These are phyloP conservation scores for Agrilus mali DNA, from an alignment of 2,888 invertebrate genomes.

Conservation along the genomic window DNA sequence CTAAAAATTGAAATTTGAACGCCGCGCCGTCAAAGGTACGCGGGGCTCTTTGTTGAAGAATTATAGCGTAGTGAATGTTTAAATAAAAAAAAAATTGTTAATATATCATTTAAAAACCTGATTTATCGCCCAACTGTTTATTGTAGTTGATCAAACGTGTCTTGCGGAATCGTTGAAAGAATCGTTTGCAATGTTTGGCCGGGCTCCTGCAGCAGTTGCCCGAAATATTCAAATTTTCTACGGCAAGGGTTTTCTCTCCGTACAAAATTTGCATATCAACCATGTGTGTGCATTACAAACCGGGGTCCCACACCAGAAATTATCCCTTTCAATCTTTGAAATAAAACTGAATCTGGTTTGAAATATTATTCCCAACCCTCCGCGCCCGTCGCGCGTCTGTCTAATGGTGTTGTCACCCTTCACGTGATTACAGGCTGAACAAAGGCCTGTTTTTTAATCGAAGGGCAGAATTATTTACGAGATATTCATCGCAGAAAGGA, in stretches of 20 bases:
- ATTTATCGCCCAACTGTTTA: conserved; percentile 16
- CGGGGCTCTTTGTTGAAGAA: no score
- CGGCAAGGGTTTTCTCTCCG: conserved; percentile 14
- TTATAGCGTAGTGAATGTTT: conserved; percentile 3
- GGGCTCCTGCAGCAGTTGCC: conserved; percentile 13
- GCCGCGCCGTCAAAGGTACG: no score
- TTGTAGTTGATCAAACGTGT: conserved; percentile 7
- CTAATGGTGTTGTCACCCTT: conserved; percentile 17
- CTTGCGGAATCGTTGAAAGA: neutral
- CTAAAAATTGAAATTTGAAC: no score
- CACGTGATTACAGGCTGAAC: conserved; percentile 6
- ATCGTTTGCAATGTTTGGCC: conserved; percentile 1
- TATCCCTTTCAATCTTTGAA: conserved; percentile 15
- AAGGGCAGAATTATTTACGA: no score
- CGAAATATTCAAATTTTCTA: conserved; percentile 19
- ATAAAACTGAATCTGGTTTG: conserved; percentile 10
- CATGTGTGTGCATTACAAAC: conserved; percentile 15
- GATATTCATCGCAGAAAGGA: no score
- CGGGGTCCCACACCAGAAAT: conserved; percentile 13
- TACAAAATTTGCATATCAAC: conserved; percentile 18
- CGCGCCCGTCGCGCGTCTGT: neutral
- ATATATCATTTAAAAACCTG: conserved; percentile 15
- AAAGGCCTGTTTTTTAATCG: conserved; percentile 6
- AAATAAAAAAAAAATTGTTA: conserved; percentile 12
- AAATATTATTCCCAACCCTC: conserved; percentile 15